Evolutionary conservation across 2,797 vertebrate genomes (phyloP).

Genomic region (Clamator glandarius): DNA sequence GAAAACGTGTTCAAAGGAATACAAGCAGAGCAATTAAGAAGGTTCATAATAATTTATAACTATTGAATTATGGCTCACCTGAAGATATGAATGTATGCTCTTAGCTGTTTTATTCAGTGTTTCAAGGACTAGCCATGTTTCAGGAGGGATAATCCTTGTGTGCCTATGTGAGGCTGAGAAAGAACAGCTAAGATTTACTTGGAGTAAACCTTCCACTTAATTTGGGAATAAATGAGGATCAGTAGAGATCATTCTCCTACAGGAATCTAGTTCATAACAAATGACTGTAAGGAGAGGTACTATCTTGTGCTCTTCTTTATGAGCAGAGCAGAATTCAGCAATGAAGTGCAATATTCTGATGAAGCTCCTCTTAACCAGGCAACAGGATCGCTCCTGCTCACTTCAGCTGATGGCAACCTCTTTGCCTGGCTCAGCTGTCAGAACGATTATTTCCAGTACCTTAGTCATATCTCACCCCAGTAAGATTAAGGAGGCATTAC

Average conservation of each 20-base stretch:
- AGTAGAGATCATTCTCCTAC: neutral
- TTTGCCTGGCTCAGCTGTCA: neutral
- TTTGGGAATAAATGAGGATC: neutral
- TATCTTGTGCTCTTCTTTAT: neutral
- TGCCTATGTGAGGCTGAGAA: neutral
- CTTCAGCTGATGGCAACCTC: neutral
- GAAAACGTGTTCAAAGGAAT: slow-evolving; percentile 58
- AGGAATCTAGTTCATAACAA: neutral
- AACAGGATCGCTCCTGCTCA: neutral
- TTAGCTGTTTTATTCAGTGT: neutral
- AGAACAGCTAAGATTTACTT: neutral
- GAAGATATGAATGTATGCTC: neutral
- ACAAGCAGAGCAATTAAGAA: slow-evolving; percentile 53
- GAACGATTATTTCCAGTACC: neutral
- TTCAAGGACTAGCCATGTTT: neutral
- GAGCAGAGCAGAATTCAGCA: neutral
- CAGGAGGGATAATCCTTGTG: neutral
- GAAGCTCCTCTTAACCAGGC: neutral
- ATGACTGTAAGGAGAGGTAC: neutral
- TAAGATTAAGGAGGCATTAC: neutral
- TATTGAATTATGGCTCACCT: neutral
- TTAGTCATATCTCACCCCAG: neutral
- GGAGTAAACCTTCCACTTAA: neutral
- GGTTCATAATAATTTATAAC: slow-evolving; percentile 14
- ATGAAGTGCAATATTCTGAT: neutral